Conservation (phyloP, 2,888 invertebrate genomes). For the Amblyteles armatorius region DNA sequence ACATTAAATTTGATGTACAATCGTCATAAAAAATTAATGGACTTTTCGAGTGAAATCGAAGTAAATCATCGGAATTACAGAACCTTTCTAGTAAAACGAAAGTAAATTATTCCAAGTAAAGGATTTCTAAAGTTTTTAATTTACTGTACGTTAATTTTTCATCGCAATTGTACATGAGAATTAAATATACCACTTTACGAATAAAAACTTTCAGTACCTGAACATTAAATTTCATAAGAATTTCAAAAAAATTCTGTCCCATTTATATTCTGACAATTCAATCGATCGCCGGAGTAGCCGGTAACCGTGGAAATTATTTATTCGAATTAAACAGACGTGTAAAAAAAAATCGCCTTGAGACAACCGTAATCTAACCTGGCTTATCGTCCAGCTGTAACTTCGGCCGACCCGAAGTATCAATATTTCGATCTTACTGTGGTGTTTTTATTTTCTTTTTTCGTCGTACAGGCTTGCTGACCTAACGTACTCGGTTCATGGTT, state of each 20-base stretch:
- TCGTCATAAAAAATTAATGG: too few relatives aligned
- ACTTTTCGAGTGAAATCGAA: too few relatives aligned
- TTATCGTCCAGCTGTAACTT: background rate
- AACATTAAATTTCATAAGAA: too few relatives aligned
- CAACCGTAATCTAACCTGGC: background rate
- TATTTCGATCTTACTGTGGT: background rate
- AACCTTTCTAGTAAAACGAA: too few relatives aligned
- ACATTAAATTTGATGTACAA: too few relatives aligned
- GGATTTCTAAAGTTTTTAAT: too few relatives aligned
- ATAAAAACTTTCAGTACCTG: too few relatives aligned
- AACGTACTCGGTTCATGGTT: constrained; percentile 2
- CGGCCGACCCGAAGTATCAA: background rate
- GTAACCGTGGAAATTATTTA: background rate
- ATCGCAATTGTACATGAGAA: too few relatives aligned
- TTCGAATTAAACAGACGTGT: background rate
- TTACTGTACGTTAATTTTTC: too few relatives aligned
- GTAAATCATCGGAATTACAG: too few relatives aligned
- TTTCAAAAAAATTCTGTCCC: background rate
- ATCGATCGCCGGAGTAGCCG: background rate
- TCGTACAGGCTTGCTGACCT: background rate
- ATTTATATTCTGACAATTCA: background rate
- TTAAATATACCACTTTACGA: too few relatives aligned
- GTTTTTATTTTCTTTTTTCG: background rate
- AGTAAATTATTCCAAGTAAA: too few relatives aligned
- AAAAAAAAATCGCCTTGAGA: background rate